Evolutionary conservation across 92 coral and sea anemone genomes (phyloP).

Genomic region (Plumapathes pennacea): DNA sequence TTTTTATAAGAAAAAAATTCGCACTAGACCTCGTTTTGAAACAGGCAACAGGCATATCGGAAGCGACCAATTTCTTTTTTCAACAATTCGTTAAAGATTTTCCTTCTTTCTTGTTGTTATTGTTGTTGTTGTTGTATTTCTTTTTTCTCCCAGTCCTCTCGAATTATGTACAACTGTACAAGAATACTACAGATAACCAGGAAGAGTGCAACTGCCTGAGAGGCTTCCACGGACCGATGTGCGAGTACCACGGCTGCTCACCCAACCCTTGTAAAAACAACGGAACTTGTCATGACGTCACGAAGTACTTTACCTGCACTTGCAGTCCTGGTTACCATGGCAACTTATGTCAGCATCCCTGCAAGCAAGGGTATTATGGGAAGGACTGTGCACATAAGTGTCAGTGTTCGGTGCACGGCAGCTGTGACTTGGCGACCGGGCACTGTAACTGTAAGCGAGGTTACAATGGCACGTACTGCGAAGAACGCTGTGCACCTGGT

Average conservation of each 20-base stretch:
- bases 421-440: slow-evolving; percentile 76
- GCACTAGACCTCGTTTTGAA: no score
- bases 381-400: slow-evolving; percentile 69
- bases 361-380: slow-evolving; percentile 84
- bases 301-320: slow-evolving; percentile 46
- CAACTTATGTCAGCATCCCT: slow-evolving; percentile 72
- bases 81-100: no score
- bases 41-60: no score
- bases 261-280: slow-evolving; percentile 89
- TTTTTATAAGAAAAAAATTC: no score
- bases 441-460: slow-evolving; percentile 79
- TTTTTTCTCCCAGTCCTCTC: no score
- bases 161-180: no score
- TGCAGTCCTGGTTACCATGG: slow-evolving; percentile 86
- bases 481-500: slow-evolving; percentile 58
- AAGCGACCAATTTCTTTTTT: no score
- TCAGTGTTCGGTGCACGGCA: slow-evolving; percentile 66
- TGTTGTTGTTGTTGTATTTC: no score
- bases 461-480: slow-evolving; percentile 67
- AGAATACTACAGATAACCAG: no score
- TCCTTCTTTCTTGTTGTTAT: no score
- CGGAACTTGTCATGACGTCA: slow-evolving; percentile 57
- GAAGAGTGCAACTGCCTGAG: slow-evolving; percentile 76
- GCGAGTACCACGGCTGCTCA: slow-evolving; percentile 83
- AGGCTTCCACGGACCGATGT: slow-evolving; percentile 94